Base-by-base conservation (phyloP, 2,888 invertebrate species). In the Leptogaster cylindrica region DNA sequence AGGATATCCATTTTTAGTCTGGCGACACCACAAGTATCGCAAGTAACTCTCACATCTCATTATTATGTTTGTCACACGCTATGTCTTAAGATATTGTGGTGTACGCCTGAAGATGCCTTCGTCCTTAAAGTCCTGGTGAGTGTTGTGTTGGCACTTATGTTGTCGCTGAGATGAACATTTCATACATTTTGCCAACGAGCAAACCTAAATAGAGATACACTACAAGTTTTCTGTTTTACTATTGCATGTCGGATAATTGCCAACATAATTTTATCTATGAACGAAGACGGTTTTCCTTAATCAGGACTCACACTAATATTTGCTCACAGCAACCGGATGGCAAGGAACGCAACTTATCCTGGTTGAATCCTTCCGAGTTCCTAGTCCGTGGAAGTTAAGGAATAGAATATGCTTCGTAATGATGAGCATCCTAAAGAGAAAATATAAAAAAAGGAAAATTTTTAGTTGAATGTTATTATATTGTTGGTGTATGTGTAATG, bases 31-130 rank as follows among this genome's bases (percentile, higher is more conserved):
- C 52, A 66, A 69, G 66, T 66, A 55, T 51, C 66, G 61, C 66
- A 64, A 69, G 66, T 66, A 64, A 63, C 69, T 66, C 46, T 64
- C 69, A 64, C 63, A 63, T 63, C 64, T 66, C 48, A 69, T 69
- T 66, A 69, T 69, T 63, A 69, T 69, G 65, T 66, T 69, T 64
- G 69, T 69, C 69, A 69, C 66, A 69, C 63, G 46, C 52, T 66
- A 66, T 16, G 46, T 50, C 48, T 50, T 50, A 33, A 50, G 50
- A 46, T 65, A 48, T 65, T 65, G 36, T 65, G 28, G 48, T 65
- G 8, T 39, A n/a, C n/a, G 39, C 63, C 46, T 63, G 27, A 63
- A 44, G 46, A 31, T 7, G 33, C 33, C 52, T 31, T 52, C 23
- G 39, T 16, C 39, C 33, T 39, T 41, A 58, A 23, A 25, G 36